Percentiles rank a stretch among this genome's conserved stretches.
Evolutionary conservation across 1,140 invertebrate genomes (phyloP).

Genomic region (Goniozus legneri): DNA sequence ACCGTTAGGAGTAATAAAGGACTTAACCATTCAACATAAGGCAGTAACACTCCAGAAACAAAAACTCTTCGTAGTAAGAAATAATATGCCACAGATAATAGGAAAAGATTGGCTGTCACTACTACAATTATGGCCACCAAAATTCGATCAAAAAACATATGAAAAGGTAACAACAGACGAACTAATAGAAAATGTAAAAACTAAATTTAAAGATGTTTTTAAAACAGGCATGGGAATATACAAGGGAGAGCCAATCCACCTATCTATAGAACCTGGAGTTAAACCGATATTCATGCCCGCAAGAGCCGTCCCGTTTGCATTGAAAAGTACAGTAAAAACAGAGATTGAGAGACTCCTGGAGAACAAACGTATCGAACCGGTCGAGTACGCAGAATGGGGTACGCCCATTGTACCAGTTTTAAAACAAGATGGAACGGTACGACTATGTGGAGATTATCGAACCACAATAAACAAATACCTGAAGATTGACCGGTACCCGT

Average conservation of each 20-base stretch:
- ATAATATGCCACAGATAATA: neutral
- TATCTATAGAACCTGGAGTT: conserved; percentile 5
- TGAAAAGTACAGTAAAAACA: conserved; percentile 1
- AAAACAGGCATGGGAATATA: neutral
- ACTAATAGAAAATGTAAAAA: neutral
- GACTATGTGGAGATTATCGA: conserved; percentile 21
- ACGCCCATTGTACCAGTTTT: conserved; percentile 25
- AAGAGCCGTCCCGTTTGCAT: conserved; percentile 11
- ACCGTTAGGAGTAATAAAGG: too few species aligned
- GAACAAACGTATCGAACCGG: conserved; percentile 6
- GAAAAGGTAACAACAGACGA: neutral
- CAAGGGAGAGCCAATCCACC: neutral
- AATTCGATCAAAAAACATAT: neutral
- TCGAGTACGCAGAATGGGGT: conserved; percentile 19
- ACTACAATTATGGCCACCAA: too few species aligned
- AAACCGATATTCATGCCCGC: conserved; percentile 8
- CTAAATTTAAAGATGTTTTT: neutral
- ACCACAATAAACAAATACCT: conserved; percentile 8
- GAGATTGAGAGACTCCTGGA: conserved; percentile 13
- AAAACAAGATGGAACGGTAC: conserved; percentile 27
- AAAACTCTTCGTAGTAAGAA: neutral
- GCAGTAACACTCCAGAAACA: neutral
- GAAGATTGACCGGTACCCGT: conserved; percentile 4
- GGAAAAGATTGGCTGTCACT: conserved; percentile 1
- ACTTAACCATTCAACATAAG: too few species aligned